These are phyloP conservation scores for Artibeus jamaicensis DNA, from an alignment of 2,797 vertebrate species.

Conservation along the genomic window DNA sequence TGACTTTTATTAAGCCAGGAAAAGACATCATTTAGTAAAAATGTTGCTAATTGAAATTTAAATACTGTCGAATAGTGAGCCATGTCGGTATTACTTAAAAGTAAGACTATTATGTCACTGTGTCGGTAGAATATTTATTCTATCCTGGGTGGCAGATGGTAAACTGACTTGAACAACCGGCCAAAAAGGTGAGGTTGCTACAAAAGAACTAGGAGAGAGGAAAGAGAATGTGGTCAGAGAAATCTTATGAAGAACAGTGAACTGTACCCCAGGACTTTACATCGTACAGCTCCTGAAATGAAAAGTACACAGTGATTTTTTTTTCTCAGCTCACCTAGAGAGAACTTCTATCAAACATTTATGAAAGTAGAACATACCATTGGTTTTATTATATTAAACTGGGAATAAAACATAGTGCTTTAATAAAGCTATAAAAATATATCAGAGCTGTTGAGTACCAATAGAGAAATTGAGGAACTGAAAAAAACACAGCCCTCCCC, in stretches of 20 bases:
- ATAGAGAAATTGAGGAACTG: not conserved
- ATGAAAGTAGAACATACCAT: not conserved
- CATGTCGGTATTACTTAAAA: not conserved
- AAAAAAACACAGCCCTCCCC: not conserved
- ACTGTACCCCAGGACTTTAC: not conserved
- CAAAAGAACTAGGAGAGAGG: not conserved
- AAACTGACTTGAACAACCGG: not conserved
- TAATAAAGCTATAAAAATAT: not conserved
- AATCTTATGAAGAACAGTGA: not conserved
- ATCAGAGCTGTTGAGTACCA: not conserved
- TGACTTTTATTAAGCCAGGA: not conserved
- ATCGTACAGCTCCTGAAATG: not conserved
- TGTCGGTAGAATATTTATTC: not conserved
- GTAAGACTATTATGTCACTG: not conserved
- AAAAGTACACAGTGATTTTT: constrained; percentile 49
- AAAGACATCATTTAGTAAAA: not conserved
- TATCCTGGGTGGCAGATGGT: not conserved
- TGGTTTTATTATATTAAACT: not conserved
- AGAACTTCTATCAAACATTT: not conserved
- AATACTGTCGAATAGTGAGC: not conserved
- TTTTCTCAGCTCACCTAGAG: not conserved
- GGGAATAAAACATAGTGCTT: not conserved
- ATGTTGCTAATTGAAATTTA: not conserved
- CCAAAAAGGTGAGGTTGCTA: not conserved
- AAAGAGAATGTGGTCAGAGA: constrained; percentile 2